Base-by-base conservation (phyloP, 2,888 invertebrate species). In the Epiblema foenella region DNA sequence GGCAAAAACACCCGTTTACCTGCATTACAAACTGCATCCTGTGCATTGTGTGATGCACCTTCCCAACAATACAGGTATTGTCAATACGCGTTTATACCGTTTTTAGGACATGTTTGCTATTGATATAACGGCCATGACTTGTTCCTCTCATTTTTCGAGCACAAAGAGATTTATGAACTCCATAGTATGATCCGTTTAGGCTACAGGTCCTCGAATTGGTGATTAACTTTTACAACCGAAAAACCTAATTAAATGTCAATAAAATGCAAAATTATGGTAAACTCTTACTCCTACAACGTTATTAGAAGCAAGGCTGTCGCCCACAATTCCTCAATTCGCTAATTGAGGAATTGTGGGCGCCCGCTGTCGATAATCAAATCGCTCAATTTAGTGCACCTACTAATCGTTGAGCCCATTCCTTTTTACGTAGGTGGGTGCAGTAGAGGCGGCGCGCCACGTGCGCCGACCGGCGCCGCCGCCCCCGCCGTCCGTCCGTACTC, bases 11-110 rank as follows among this genome's bases (percentile, higher is more conserved):
- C 62, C 75, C 76, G 76, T 77, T 79, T 85, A 83, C 83, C 83
- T 85, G 83, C 75, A 73, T 72, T 79, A 78, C 79, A 78, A 78
- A 77, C 72, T 74, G 77, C 82, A 85, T 89, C 88, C 88, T 85
- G 86, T 85, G 78, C 75, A 80, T 87, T 86, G 84, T 86, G 75
- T 64, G 58, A 64, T 58, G 71, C 59, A 66, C 70, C 57, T 64
- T 56, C 64, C 57, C 49, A n/a, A 70, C 69, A 70, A 71, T 71
- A 17, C 66, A 42, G 59, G 37, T 52, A 68, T 68, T 68, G 59
- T 68, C 68, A 60, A 24, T 56, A 17, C 20, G 20, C 12, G 33
- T 24, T 46, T 60, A 63, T 42, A 57, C 51, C 39, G 51, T 49
- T 71, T 70, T 49, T 57, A 39, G 54, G 52, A 56, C 70, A 60